Percentiles rank a stretch among this genome's conserved stretches.
Conservation (phyloP, 2,888 invertebrate species). For the Thecocarcelia acutangulata region DNA sequence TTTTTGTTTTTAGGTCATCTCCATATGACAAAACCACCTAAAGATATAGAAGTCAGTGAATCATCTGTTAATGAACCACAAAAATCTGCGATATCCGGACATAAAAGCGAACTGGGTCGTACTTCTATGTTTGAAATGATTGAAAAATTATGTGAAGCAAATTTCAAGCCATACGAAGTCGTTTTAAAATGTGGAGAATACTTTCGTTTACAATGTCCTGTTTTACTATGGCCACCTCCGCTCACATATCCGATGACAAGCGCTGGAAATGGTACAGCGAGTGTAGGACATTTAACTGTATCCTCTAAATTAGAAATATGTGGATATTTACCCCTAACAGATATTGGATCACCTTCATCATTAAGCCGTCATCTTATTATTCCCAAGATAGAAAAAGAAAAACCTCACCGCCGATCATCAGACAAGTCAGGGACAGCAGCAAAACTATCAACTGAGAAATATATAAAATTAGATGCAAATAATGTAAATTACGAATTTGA, state of each 20-base stretch:
- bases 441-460: constrained; percentile 80
- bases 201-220: constrained; percentile 85
- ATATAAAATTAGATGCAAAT: constrained; percentile 72
- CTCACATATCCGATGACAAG: constrained; percentile 77
- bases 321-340: constrained; percentile 93
- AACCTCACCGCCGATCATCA: constrained; percentile 78
- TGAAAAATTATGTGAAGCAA: constrained; percentile 86
- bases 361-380: constrained; percentile 94
- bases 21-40: constrained; percentile 74
- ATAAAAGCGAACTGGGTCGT: constrained; percentile 78
- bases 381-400: constrained; percentile 85
- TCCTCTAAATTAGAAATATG: constrained; percentile 90
- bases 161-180: constrained; percentile 88
- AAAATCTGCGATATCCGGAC: constrained; percentile 68
- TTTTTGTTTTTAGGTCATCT: constrained; percentile 73
- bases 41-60: constrained; percentile 80
- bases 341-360: constrained; percentile 95
- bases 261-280: constrained; percentile 44
- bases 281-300: constrained; percentile 77
- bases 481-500: constrained; percentile 78
- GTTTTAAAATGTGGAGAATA: constrained; percentile 86
- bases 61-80: constrained; percentile 36
- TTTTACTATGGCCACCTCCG: constrained; percentile 89
- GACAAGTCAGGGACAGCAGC: constrained; percentile 78
- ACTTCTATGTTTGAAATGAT: constrained; percentile 82